These are phyloP conservation scores for Sarcophaga rosellei DNA, from an alignment of 2,888 invertebrate species.

Conservation along the genomic window DNA sequence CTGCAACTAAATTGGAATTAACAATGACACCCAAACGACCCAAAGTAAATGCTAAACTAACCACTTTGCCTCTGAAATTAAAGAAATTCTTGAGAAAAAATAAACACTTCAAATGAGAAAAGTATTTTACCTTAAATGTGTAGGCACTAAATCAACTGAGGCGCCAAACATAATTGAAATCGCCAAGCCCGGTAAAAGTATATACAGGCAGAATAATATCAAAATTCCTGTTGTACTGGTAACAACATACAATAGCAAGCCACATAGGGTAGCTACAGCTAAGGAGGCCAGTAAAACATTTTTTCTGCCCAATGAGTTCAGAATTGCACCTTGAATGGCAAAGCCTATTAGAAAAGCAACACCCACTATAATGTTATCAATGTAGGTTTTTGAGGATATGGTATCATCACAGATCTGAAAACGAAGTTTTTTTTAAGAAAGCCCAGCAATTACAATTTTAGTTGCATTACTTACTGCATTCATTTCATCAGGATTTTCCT, in stretches of 20 bases:
- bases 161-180: constrained; percentile 77
- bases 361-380: constrained; percentile 77
- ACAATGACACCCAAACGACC: constrained; percentile 76
- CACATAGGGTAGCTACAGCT: constrained; percentile 73
- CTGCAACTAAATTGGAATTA: constrained; percentile 75
- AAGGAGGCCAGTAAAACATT: constrained; percentile 75
- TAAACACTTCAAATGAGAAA: neutral
- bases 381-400: constrained; percentile 75
- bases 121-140: constrained; percentile 74
- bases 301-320: constrained; percentile 77
- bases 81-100: neutral
- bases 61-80: constrained; percentile 74
- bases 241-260: constrained; percentile 75
- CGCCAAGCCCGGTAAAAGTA: constrained; percentile 76
- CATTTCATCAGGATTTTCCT: neutral
- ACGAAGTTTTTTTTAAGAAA: too few species aligned
- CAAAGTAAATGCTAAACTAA: constrained; percentile 75
- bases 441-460: neutral
- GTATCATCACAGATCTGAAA: constrained; percentile 75
- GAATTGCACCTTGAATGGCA: constrained; percentile 74
- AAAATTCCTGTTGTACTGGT: constrained; percentile 73
- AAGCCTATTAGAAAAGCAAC: constrained; percentile 77
- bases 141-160: constrained; percentile 77
- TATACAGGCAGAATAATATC: constrained; percentile 77
- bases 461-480: neutral